Evolutionary conservation across 1,140 invertebrate species (phyloP), one percentile per base, ranked within the genome.

Genomic region (Saccostrea cuccullata): DNA sequence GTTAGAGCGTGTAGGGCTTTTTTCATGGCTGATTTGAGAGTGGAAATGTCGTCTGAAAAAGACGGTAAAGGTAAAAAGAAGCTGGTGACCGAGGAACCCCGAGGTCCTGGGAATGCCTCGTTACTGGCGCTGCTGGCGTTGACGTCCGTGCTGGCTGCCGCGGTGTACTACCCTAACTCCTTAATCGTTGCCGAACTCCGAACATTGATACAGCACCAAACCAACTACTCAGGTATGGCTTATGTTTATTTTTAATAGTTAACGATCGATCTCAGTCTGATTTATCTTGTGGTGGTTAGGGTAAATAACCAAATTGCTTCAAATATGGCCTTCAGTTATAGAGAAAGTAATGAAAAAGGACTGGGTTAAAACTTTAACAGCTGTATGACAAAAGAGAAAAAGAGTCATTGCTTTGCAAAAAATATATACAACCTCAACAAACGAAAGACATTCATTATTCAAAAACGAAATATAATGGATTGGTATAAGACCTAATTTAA

Each of bases 161-260:
- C 86, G 8, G 70, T 87, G 9, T 87, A 77, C 67, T 87, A 77
- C 15, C 86, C 86, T 9, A 82, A 67, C 47, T 77, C 86, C 13
- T 11, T 73, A 15, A 36, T 87, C 20, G 86, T 87, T 2, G 77
- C 55, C 6, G 86, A 87, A 56, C 67, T 87, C 55, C 67, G 73
- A 11, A 56, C 55, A 17, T n/a, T 87, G 40, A 64, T 87, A 2
- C 70, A 87, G 15, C 82, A 82, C 47, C 40, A 55, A 55, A 84
- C 82, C 55, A 84, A 84, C 2, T 20, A 36, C 55, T 55, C 40
- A 55, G 55, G 82, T 84, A 84, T 84, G 82, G 26, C 0, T 30
- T 64, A 20, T 64, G 13, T 26, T 12, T 26, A 15, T 15, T 77
- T 77, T 36, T 70, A 36, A 15, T 30, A 30, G 70, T 26, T 40